Evolutionary conservation across 2,888 invertebrate species (phyloP), one percentile per base, ranked within the genome.

Genomic region (Mimachlamys varia): DNA sequence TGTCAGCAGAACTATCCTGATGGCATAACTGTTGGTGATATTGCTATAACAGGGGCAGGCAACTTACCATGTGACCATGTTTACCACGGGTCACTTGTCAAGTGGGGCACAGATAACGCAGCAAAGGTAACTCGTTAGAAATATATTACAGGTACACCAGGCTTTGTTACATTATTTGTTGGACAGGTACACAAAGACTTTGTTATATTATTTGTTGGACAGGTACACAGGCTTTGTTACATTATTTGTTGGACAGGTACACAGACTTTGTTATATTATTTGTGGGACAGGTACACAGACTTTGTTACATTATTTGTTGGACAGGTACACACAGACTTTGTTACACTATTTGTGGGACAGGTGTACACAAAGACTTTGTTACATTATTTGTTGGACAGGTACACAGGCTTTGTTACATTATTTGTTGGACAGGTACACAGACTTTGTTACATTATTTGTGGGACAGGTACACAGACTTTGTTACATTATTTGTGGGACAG

Each of bases 71-170:
- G 95, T 91, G 90, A 93, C 87, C 22, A 92, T 27, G 92, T 95
- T 12, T 95, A 93, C 88, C 95, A 95, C 92, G 92, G 93, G 7
- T 92, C 91, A 58, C 91, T 95, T 17, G 87, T 91, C 22, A 89
- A 92, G 53, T 95, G 93, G 93, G 91, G 91, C 49, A 91, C 90
- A 50, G 58, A 89, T 15, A 55, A 90, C 87, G 88, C 49, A 17
- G 90, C 89, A 90, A 62, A 91, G 90, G 93, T 93, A 89, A 38
- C 33, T 15, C 17, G 22, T 27, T 49, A 2, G 19, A 53, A 53
- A 13, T 53, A 1, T 13, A 10, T 53, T 53, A 17, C 22, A 19
- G 22, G 58, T 58, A 22, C 19, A 22, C 2, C 53, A 58, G 22
- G 1, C 58, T 44, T 53, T 53, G 12, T 53, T 10, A 2, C 53